Evolutionary conservation across 2,797 vertebrate genomes (phyloP).

Genomic region (Xenopus petersii): DNA sequence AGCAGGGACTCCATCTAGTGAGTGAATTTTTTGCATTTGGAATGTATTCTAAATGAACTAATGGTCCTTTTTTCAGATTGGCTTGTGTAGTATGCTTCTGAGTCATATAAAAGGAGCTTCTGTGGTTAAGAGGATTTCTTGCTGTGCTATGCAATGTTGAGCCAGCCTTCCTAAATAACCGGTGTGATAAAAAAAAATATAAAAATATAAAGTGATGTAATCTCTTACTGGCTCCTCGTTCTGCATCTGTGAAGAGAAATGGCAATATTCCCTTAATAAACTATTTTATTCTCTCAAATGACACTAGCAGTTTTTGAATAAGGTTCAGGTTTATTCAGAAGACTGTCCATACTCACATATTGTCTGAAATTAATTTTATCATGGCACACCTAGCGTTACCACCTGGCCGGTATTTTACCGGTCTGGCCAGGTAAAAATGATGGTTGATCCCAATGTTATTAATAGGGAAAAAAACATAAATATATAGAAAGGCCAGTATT

Average conservation of each 20-base stretch:
- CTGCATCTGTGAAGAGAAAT: not conserved
- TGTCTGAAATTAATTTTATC: no score
- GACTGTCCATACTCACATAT: no score
- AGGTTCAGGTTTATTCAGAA: no score
- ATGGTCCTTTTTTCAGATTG: not conserved
- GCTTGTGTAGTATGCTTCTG: conserved; percentile 15
- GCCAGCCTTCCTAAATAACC: conserved; percentile 8
- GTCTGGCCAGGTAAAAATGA: no score
- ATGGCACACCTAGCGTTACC: no score
- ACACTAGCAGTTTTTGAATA: no score
- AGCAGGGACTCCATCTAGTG: conserved; percentile 37
- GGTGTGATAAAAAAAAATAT: not conserved
- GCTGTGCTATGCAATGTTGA: conserved; percentile 1
- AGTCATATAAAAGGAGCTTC: conserved; percentile 6
- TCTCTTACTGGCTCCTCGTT: not conserved
- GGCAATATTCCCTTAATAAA: not conserved
- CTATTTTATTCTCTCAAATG: no score
- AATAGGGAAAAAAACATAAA: no score
- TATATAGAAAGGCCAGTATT: no score
- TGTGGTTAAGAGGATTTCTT: conserved; percentile 15
- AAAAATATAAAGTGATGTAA: not conserved
- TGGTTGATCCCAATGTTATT: no score
- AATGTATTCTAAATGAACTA: not conserved
- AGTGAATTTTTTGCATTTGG: conserved; percentile 13
- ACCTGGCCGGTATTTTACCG: no score